Conservation (phyloP, 2,113 vertebrate species). For the Podarcis raffonei region DNA sequence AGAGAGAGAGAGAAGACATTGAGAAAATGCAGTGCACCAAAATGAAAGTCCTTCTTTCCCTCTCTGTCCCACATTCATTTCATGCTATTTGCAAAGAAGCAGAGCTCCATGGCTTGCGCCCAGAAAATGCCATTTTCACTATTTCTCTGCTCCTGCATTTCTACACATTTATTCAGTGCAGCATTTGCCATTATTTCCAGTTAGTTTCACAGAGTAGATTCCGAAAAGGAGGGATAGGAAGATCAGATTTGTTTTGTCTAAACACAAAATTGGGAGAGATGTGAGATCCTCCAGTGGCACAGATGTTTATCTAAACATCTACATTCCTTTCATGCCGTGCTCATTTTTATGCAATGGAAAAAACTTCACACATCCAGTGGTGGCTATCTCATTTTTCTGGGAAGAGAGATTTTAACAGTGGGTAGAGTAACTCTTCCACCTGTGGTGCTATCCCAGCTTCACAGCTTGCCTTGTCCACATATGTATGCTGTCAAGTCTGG, state of each 20-base stretch:
- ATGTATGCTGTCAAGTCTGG: background rate
- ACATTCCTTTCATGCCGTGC: constrained; percentile 72
- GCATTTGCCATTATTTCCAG: background rate
- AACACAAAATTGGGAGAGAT: constrained; percentile 66
- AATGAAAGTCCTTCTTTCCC: background rate
- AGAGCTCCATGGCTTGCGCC: no score
- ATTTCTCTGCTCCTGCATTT: background rate
- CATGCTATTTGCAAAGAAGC: background rate
- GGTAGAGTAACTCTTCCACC: background rate
- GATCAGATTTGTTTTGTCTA: constrained; percentile 72
- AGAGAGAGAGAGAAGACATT: no score
- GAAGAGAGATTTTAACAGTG: background rate
- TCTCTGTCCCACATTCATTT: background rate
- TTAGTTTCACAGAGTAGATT: constrained; percentile 47
- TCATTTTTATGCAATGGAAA: constrained; percentile 62
- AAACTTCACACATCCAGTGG: constrained; percentile 60
- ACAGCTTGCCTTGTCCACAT: background rate
- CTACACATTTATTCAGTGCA: background rate
- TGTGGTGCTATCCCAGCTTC: background rate
- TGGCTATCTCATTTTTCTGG: constrained; percentile 20
- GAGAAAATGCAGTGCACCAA: background rate
- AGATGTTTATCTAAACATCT: constrained; percentile 71
- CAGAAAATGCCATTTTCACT: background rate
- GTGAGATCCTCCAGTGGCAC: constrained; percentile 69
- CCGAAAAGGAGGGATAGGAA: constrained; percentile 33